Base-by-base conservation (phyloP, 92 coral and sea anemone genomes). In the Zoanthus sansibaricus region DNA sequence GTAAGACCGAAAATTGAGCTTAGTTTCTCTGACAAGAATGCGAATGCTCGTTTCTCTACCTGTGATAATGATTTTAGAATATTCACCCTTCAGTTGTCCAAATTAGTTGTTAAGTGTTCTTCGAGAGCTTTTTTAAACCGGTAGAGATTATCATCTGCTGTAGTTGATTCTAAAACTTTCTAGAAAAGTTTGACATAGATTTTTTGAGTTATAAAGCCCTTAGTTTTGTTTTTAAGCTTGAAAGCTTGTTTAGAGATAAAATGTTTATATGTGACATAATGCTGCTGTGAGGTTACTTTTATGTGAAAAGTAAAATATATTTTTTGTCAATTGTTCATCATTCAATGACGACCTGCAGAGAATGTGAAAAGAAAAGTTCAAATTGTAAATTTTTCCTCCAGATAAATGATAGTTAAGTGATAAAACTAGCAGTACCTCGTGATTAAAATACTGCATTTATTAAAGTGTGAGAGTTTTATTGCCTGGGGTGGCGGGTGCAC, bases 321-420 rank as follows among this genome's bases (percentile, higher is more conserved):
- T 62, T 80, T 80, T 80, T 49, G 74, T 80, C 44, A 80, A 46
- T 80, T 80, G 44, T 80, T 80, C 33, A 18, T 47, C 74, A 62
- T 66, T 9, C 75, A 66, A 49, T 64, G 45, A 33, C 72, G 61
- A 16, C 30, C n/a, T 61, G 56, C 75, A 45, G 21, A 44, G 45
- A 47, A 80, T 10, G 70, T 79, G 46, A 47, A 62, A 64, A 18
- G 18, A 70, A 66, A 21, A 9, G 46, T 80, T 66, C 18, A 47
- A 45, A 62, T 64, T 80, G 85, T 80, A 80, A 80, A 66, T 62
- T 64, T 79, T 80, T 80, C 74, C 47, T 62, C 12, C 16, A 45
- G 44, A 42, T 55, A 64, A 55, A 77, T 78, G 45, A 42, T 78
- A 56, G 16, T 78, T 69, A 31, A 52, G 83, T 58, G 51, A 45